phyloP scores from a whole-genome alignment of 2,113 vertebrate genomes.

The Cavia aperea region DNA sequence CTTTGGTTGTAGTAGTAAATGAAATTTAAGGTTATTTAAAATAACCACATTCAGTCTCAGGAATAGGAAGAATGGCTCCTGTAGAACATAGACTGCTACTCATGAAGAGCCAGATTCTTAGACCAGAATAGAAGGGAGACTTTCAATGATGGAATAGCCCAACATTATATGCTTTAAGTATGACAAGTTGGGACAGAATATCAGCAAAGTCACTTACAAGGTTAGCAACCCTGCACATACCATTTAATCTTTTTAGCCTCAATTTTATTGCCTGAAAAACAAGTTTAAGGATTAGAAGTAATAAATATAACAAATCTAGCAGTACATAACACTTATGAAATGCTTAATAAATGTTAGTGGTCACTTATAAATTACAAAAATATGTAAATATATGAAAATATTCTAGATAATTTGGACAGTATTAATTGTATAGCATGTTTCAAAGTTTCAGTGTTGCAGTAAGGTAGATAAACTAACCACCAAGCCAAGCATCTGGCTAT shows the following conservation, averaged over 20 bases:
- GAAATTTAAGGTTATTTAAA: neutral
- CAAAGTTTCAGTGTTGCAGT: neutral
- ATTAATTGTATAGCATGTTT: neutral
- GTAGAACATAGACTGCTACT: neutral
- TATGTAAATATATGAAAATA: neutral
- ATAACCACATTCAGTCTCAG: slow-evolving; percentile 10
- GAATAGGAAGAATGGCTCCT: neutral
- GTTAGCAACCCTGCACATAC: neutral
- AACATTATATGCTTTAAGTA: neutral
- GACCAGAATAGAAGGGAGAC: neutral
- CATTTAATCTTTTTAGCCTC: neutral
- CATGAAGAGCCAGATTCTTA: neutral
- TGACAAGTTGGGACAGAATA: neutral
- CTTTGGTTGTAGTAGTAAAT: neutral
- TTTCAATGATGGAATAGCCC: neutral
- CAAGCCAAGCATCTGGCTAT: neutral
- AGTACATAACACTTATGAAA: neutral
- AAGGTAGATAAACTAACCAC: neutral
- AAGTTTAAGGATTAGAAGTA: neutral
- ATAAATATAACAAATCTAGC: neutral
- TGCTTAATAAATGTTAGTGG: slow-evolving; percentile 8
- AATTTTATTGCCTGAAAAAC: slow-evolving; percentile 34
- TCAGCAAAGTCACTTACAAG: neutral
- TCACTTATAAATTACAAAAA: slow-evolving; percentile 17
- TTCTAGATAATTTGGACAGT: neutral